A percentile compares a stretch with the other conserved stretches of the same genome.
Evolutionary conservation across 2,797 vertebrate species (phyloP).

Genomic region (Pampus argenteus): DNA sequence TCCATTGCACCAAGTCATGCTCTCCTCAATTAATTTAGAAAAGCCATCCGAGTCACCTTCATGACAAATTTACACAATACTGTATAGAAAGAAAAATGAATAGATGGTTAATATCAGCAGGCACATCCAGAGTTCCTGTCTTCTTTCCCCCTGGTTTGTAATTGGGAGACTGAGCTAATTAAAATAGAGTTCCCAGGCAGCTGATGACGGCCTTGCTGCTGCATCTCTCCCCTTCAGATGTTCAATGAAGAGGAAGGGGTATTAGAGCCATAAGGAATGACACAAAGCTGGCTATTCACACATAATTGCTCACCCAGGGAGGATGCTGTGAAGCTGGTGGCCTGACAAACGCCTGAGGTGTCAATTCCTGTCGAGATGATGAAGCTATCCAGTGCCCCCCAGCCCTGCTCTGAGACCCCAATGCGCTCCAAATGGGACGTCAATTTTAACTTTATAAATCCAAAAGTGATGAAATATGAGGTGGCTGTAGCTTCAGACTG

Average conservation of each 20-base stretch:
- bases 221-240: slow-evolving; percentile 68
- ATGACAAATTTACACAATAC: slow-evolving; percentile 57
- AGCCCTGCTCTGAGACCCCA: slow-evolving; percentile 69
- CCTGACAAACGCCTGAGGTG: slow-evolving; percentile 75
- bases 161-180: slow-evolving; percentile 75
- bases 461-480: slow-evolving; percentile 79
- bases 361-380: slow-evolving; percentile 85
- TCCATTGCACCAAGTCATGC: slow-evolving; percentile 41
- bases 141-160: slow-evolving; percentile 50
- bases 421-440: slow-evolving; percentile 69
- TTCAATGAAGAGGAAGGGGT: slow-evolving; percentile 73
- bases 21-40: slow-evolving; percentile 67
- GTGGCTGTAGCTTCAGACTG: slow-evolving; percentile 55
- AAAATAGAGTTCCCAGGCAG: slow-evolving; percentile 72
- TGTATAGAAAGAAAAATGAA: slow-evolving; percentile 43
- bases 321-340: slow-evolving; percentile 78
- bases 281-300: slow-evolving; percentile 80
- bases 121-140: slow-evolving; percentile 40
- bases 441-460: slow-evolving; percentile 79
- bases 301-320: slow-evolving; percentile 88
- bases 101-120: slow-evolving; percentile 46
- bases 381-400: slow-evolving; percentile 74
- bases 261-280: slow-evolving; percentile 82
- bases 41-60: slow-evolving; percentile 62
- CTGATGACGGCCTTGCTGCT: slow-evolving; percentile 60